A percentile compares a stretch with the other conserved stretches of the same genome.
These are phyloP conservation scores for Puntigrus tetrazona DNA, from an alignment of 2,113 vertebrate genomes.

Conservation along the genomic window DNA sequence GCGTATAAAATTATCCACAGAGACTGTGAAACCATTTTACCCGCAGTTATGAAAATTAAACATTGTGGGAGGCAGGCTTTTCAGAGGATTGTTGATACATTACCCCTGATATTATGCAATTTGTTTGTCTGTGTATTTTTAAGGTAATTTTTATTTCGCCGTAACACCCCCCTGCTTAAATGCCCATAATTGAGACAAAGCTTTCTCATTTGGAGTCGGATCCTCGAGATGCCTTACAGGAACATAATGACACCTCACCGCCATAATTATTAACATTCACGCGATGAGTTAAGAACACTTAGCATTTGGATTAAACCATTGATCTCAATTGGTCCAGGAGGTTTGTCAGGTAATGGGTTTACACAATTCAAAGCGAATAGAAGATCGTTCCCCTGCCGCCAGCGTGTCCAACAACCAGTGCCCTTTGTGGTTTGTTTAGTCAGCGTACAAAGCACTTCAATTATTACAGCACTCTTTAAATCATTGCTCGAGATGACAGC, in stretches of 20 bases:
- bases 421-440: constrained; percentile 61
- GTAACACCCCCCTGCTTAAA: constrained; percentile 62
- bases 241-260: constrained; percentile 64
- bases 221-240: constrained; percentile 58
- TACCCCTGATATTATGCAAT: constrained; percentile 47
- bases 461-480: constrained; percentile 64
- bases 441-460: constrained; percentile 66
- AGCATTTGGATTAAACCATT: constrained; percentile 69
- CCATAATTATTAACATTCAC: constrained; percentile 67
- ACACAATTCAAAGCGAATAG: constrained; percentile 67
- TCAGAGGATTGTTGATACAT: constrained; percentile 46
- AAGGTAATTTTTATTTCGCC: constrained; percentile 57
- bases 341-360: constrained; percentile 64
- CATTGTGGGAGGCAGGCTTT: background rate
- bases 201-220: constrained; percentile 63
- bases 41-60: constrained; percentile 45
- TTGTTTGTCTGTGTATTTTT: constrained; percentile 54
- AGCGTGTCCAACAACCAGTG: constrained; percentile 57
- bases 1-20: constrained; percentile 33
- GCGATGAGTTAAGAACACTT: constrained; percentile 61
- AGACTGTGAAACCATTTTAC: constrained; percentile 32
- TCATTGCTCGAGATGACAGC: constrained; percentile 55
- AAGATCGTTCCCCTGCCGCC: constrained; percentile 62
- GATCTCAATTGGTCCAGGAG: constrained; percentile 64
- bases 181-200: constrained; percentile 70